These are phyloP conservation scores for Chironomus tepperi DNA, from an alignment of 1,140 invertebrate genomes.

Conservation along the genomic window DNA sequence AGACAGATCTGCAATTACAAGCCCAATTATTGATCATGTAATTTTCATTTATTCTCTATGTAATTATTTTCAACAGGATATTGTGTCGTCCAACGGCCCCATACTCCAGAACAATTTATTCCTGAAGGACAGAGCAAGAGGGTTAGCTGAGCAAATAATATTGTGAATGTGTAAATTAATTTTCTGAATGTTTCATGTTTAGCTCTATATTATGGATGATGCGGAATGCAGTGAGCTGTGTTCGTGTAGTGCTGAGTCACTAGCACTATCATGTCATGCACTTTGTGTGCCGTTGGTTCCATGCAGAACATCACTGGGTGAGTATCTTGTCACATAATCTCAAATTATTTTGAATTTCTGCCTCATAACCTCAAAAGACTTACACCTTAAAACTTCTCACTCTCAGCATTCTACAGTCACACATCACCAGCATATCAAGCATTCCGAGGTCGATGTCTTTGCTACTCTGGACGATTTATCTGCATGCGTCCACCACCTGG, in stretches of 20 bases:
- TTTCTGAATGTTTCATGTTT: conserved; percentile 32
- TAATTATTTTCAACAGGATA: conserved; percentile 48
- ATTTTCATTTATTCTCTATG: background rate
- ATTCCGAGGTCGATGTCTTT: conserved; percentile 76
- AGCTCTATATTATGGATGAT: conserved; percentile 80
- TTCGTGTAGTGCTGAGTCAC: conserved; percentile 60
- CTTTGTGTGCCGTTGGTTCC: conserved; percentile 74
- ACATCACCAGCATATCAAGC: conserved; percentile 80
- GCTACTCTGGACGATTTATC: conserved; percentile 82
- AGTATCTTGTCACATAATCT: background rate
- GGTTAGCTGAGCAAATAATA: conserved; percentile 45
- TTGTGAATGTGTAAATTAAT: background rate
- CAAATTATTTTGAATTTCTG: too few relatives aligned
- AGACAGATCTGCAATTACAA: conserved; percentile 6
- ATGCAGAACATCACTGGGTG: conserved; percentile 67
- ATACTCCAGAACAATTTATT: conserved; percentile 62
- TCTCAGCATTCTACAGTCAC: conserved; percentile 68
- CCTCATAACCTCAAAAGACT: background rate
- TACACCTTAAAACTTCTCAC: background rate
- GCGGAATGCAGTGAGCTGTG: conserved; percentile 74
- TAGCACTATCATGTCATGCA: conserved; percentile 70
- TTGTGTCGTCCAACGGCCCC: conserved; percentile 70
- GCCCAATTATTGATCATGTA: background rate
- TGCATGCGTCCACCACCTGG: conserved; percentile 79
- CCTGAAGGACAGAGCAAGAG: conserved; percentile 61